phyloP scores from a whole-genome alignment of 1,140 invertebrate genomes.

The Camponotus pennsylvanicus region DNA sequence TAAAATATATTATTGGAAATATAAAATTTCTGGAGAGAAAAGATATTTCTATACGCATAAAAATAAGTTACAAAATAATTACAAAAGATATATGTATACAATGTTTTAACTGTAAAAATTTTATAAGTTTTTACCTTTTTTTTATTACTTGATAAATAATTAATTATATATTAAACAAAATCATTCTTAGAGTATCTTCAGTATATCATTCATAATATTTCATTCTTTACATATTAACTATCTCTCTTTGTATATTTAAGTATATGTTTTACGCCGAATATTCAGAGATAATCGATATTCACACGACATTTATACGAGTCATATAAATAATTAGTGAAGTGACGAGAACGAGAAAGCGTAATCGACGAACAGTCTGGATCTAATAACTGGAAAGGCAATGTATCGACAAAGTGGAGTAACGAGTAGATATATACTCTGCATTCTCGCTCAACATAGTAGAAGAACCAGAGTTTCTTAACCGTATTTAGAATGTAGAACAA shows the following conservation, averaged over 20 bases:
- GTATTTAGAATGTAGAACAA: slow-evolving; percentile 20
- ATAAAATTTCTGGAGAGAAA: too few relatives aligned
- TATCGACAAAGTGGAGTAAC: slow-evolving; percentile 38
- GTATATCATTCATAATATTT: neutral
- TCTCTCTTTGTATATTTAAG: neutral
- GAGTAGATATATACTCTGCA: slow-evolving; percentile 17
- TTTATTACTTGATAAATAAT: neutral
- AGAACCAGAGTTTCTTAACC: slow-evolving; percentile 35
- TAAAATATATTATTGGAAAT: too few relatives aligned
- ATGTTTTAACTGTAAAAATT: neutral
- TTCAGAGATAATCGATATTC: slow-evolving; percentile 16
- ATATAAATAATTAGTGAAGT: slow-evolving; percentile 34
- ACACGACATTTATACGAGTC: slow-evolving; percentile 13
- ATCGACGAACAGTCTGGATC: neutral
- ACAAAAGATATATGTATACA: neutral
- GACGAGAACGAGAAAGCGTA: slow-evolving; percentile 22
- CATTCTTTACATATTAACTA: neutral
- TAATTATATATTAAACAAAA: neutral
- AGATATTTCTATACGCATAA: neutral
- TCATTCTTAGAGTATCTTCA: neutral
- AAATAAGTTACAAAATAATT: slow-evolving; percentile 7
- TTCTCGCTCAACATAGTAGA: slow-evolving; percentile 38
- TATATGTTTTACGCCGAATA: neutral
- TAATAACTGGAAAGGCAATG: slow-evolving; percentile 20
- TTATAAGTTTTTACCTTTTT: neutral